Evolutionary conservation across 2,888 invertebrate genomes (phyloP), one percentile per base, ranked within the genome.

Genomic region (Pristionchus arcanus): DNA sequence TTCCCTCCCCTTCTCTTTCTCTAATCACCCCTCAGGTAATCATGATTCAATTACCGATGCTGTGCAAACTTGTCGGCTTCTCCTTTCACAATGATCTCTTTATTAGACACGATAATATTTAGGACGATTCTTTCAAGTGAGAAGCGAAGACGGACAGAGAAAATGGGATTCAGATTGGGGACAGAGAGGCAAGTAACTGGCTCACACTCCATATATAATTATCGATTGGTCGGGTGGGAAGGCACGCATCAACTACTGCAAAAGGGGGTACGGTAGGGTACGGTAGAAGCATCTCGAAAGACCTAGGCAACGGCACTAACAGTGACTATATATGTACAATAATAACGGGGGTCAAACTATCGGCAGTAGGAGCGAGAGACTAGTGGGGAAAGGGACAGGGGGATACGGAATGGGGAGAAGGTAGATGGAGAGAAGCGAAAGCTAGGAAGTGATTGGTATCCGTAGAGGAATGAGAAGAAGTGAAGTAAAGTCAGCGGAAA

Each of bases 401-500:
- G 34, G 34, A 28, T 15, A 25, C 25, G 31, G 77, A 77, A 42
- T 28, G 42, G 53, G 42, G 31, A 83, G 37, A 85, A 59, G 84
- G 83, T 55, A 83, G 53, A 16, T 55, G 83, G 28, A 85, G 34
- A 85, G 84, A 85, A 59, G 84, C 84, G 84, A 85, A 85, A 85
- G 84, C 84, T 85, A 85, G 25, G 55, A 59, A 85, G 59, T 55
- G 49, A 59, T 85, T 25, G 42, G 25, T 85, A 85, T 55, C 84
- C 84, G 84, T 85, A 85, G 84, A 59, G 84, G 84, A 85, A 85
- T 85, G 84, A 85, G 84, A 85, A 59, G 84, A 85, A 59, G 59
- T 34, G 59, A 59, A 59, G 81, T 49, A 81, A 81, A 81, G 81
- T 81, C 42, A 53, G 81, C 81, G 71, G 25, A 25, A n/a, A 81